These are phyloP conservation scores for Drosophila virilis DNA, from an alignment of 1,140 invertebrate genomes.

Conservation along the genomic window DNA sequence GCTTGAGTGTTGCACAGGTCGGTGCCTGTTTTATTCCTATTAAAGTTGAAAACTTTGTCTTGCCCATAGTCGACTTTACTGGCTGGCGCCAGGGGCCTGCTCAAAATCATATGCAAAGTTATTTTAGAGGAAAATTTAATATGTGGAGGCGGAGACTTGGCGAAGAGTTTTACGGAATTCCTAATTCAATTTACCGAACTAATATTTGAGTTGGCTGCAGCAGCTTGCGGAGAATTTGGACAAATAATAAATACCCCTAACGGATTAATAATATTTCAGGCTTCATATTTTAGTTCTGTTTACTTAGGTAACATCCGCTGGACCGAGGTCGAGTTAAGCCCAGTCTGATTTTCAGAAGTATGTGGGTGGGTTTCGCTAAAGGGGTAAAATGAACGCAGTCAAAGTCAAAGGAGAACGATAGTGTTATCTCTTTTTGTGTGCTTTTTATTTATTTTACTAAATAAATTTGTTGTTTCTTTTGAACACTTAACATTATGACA, in stretches of 20 bases:
- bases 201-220: slow-evolving; percentile 38
- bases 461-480: not conserved
- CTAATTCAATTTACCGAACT: slow-evolving; percentile 60
- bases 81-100: not conserved
- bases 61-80: slow-evolving; percentile 25
- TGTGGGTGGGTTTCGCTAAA: no score
- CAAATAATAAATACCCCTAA: not conserved
- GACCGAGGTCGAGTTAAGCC: no score
- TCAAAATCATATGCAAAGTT: slow-evolving; percentile 60
- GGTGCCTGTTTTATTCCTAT: slow-evolving; percentile 50
- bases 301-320: no score
- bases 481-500: not conserved
- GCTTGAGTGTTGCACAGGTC: slow-evolving; percentile 35
- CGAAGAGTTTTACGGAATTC: slow-evolving; percentile 40
- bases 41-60: slow-evolving; percentile 51
- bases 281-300: not conserved
- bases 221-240: slow-evolving; percentile 6
- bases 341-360: no score
- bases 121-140: not conserved
- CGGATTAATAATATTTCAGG: not conserved
- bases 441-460: not conserved
- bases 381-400: no score
- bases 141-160: not conserved
- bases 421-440: not conserved
- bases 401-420: no score